A percentile compares a stretch with the other conserved stretches of the same genome.
phyloP scores from a whole-genome alignment of 1,140 invertebrate genomes.

The Camponotus floridanus region DNA sequence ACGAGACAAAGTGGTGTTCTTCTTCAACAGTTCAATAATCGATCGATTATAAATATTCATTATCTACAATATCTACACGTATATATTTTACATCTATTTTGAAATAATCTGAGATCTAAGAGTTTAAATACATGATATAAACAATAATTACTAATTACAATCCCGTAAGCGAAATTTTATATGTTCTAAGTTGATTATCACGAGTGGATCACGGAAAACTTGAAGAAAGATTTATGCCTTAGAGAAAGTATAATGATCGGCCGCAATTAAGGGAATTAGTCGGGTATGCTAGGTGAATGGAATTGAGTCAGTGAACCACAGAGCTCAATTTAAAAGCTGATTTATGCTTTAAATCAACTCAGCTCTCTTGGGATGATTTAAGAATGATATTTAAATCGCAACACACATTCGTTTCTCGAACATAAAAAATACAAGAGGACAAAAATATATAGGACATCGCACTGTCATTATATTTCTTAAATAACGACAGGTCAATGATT shows the following conservation, averaged over 20 bases:
- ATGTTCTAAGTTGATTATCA: not conserved
- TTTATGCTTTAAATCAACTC: not conserved
- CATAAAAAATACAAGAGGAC: not conserved
- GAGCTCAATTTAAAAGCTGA: constrained; percentile 15
- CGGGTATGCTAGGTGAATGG: constrained; percentile 31
- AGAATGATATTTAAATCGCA: not conserved
- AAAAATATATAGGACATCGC: not conserved
- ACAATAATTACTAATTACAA: not conserved
- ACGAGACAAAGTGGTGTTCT: too few species aligned
- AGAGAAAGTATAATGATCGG: constrained; percentile 32
- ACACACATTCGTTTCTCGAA: not conserved
- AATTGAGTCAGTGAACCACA: constrained; percentile 33
- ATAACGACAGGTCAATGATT: too few species aligned
- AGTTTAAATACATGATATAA: not conserved
- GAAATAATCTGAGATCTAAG: not conserved
- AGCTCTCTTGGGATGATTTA: not conserved
- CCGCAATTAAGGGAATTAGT: constrained; percentile 37
- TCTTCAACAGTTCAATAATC: too few species aligned
- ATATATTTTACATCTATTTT: not conserved
- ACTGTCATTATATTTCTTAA: too few species aligned
- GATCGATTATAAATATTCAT: constrained; percentile 1
- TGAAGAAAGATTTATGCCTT: not conserved
- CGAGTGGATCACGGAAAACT: not conserved
- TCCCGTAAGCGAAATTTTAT: not conserved
- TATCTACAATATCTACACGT: not conserved